phyloP scores from a whole-genome alignment of 2,797 vertebrate species.

The Agapornis canus region DNA sequence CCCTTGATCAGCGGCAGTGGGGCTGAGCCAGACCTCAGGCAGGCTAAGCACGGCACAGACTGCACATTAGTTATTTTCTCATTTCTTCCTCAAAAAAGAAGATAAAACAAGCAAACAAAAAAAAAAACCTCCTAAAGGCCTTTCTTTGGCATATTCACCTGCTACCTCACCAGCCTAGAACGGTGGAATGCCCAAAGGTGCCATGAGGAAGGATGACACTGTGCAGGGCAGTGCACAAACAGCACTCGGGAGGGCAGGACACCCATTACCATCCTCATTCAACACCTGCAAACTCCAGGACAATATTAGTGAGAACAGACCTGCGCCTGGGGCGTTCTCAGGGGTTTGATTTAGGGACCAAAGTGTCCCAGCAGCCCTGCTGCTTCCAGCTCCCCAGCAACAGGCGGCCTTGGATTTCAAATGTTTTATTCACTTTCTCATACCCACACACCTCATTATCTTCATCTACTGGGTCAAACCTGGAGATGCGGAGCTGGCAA shows the following conservation, averaged over 20 bases:
- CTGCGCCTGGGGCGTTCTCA: neutral
- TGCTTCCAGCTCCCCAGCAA: neutral
- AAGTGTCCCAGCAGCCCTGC: neutral
- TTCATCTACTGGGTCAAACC: neutral
- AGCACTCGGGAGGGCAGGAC: neutral
- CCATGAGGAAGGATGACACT: neutral
- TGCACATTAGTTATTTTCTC: neutral
- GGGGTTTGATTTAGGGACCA: neutral
- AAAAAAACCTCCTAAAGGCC: neutral
- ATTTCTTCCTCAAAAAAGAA: no score
- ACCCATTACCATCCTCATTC: fast-evolving
- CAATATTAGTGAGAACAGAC: neutral
- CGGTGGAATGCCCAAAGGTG: neutral
- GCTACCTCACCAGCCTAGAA: neutral
- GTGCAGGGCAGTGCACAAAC: neutral
- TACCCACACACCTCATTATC: neutral
- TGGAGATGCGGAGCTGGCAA: neutral
- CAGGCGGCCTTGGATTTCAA: neutral
- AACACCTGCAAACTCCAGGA: neutral
- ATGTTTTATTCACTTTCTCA: neutral
- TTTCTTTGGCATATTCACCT: neutral
- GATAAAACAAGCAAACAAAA: neutral
- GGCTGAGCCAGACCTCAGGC: neutral
- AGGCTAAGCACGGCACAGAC: neutral
- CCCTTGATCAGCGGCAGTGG: neutral